Evolutionary conservation across 2,113 vertebrate genomes (phyloP).

Genomic region (Indri indri): DNA sequence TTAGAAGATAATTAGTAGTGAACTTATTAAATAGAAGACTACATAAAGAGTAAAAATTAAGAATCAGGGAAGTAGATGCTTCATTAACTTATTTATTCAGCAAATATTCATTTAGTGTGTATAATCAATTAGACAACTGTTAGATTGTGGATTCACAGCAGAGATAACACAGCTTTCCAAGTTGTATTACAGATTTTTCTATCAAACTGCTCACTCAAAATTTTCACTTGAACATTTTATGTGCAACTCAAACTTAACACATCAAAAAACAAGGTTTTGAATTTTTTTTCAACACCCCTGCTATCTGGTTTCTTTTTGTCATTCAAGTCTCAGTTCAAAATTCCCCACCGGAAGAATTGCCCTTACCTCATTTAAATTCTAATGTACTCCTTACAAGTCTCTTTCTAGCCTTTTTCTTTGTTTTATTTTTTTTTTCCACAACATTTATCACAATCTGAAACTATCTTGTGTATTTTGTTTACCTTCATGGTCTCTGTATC

Average conservation of each 20-base stretch:
- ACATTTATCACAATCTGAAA: not conserved
- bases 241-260: not conserved
- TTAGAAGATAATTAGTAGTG: not conserved
- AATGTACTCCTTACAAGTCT: not conserved
- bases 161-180: not conserved
- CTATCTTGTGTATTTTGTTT: not conserved
- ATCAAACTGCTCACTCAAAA: not conserved
- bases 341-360: not conserved
- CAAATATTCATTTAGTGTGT: not conserved
- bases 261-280: not conserved
- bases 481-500: not conserved
- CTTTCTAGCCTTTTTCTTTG: not conserved
- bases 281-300: too few species aligned
- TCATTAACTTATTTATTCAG: constrained; percentile 17
- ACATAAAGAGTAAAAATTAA: not conserved
- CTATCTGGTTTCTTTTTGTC: not conserved
- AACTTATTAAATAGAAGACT: not conserved
- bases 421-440: not conserved
- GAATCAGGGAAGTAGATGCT: not conserved
- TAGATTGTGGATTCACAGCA: not conserved
- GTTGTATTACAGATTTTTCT: not conserved
- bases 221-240: not conserved
- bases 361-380: not conserved
- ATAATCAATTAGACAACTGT: not conserved
- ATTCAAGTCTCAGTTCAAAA: not conserved